Evolutionary conservation across 1,140 invertebrate species (phyloP).

Genomic region (Drosophila carrolli): DNA sequence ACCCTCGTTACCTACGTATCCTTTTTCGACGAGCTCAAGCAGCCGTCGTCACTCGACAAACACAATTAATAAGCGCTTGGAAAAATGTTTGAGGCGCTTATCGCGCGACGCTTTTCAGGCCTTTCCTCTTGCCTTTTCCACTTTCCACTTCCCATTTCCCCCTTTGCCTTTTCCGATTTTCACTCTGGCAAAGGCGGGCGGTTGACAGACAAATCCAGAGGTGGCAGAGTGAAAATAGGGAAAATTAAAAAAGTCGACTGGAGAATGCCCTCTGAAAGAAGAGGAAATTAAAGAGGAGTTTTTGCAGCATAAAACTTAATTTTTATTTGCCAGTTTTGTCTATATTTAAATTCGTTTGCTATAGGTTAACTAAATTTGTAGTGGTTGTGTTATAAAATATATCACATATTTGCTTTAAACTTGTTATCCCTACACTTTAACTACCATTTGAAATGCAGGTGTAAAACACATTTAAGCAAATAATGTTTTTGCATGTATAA

Average conservation of each 20-base stretch:
- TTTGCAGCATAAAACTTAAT: background rate
- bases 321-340: background rate
- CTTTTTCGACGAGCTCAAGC: constrained; percentile 20
- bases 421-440: too few relatives aligned
- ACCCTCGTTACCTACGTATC: constrained; percentile 30
- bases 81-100: constrained; percentile 74
- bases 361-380: too few relatives aligned
- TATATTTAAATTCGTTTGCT: background rate
- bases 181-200: background rate
- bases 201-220: constrained; percentile 9
- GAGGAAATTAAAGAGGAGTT: constrained; percentile 19
- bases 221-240: background rate
- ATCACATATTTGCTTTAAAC: too few relatives aligned
- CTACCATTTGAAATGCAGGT: too few relatives aligned
- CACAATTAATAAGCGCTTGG: constrained; percentile 76
- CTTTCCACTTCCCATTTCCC: background rate
- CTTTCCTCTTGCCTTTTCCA: background rate
- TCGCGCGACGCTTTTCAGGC: constrained; percentile 67
- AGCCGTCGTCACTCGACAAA: constrained; percentile 62
- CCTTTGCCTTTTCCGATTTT: background rate
- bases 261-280: constrained; percentile 11
- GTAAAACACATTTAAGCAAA: background rate
- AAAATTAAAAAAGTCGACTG: constrained; percentile 24
- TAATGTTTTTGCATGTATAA: background rate
- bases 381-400: too few relatives aligned